Evolutionary conservation across 2,113 vertebrate genomes (phyloP).

Genomic region (Labeo rohita): DNA sequence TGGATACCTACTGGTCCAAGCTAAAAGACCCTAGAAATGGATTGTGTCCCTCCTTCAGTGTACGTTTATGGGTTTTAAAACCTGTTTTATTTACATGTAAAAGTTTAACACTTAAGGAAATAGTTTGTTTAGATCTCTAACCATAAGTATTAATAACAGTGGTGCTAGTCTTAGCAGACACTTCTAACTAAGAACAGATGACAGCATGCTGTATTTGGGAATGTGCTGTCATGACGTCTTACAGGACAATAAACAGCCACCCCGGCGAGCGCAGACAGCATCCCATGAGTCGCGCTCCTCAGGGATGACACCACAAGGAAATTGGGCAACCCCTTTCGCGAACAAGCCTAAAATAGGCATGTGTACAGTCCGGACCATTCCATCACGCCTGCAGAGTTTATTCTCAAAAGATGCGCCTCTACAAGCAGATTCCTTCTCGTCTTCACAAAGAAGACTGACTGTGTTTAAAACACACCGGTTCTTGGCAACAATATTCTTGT

Average conservation of each 20-base stretch:
- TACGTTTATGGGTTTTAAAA: not conserved
- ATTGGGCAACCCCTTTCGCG: slow-evolving; percentile 51
- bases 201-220: slow-evolving; percentile 52
- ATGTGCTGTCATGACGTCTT: not conserved
- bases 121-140: not conserved
- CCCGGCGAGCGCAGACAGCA: not conserved
- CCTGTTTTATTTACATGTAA: not conserved
- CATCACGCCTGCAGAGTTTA: slow-evolving; percentile 70
- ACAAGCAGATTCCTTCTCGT: slow-evolving; percentile 49
- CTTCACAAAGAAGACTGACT: slow-evolving; percentile 39
- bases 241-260: slow-evolving; percentile 45
- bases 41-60: not conserved
- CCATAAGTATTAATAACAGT: not conserved
- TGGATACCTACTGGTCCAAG: too few species aligned
- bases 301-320: slow-evolving; percentile 41
- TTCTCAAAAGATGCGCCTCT: slow-evolving; percentile 57
- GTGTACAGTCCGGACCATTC: slow-evolving; percentile 62
- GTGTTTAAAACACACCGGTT: slow-evolving; percentile 47
- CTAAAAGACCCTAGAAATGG: not conserved
- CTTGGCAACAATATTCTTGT: slow-evolving; percentile 10
- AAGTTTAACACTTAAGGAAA: not conserved
- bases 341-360: slow-evolving; percentile 81
- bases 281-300: slow-evolving; percentile 49
- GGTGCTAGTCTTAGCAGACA: not conserved
- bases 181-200: not conserved